A percentile compares a stretch with the other conserved stretches of the same genome.
These are phyloP conservation scores for Heterotilapia buettikoferi DNA, from an alignment of 2,113 vertebrate genomes.

Conservation along the genomic window DNA sequence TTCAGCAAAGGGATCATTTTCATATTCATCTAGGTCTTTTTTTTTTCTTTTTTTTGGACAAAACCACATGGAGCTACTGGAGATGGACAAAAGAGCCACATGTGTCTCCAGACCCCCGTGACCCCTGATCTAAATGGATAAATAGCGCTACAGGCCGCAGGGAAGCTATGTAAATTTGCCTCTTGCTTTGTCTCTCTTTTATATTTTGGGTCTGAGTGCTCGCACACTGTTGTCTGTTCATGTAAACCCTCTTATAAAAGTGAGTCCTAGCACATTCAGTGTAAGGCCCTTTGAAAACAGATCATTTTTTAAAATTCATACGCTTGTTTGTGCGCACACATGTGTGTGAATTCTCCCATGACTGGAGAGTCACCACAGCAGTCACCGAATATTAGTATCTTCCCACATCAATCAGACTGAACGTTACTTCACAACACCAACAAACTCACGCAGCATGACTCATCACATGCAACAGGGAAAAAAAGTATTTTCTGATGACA, in stretches of 20 bases:
- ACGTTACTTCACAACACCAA: not conserved
- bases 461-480: not conserved
- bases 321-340: not conserved
- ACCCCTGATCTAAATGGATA: not conserved
- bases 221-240: not conserved
- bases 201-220: not conserved
- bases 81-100: not conserved
- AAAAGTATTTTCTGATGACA: slow-evolving; percentile 15
- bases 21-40: not conserved
- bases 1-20: not conserved
- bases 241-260: not conserved
- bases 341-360: slow-evolving; percentile 6
- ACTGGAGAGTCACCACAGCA: not conserved
- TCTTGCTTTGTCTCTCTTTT: not conserved
- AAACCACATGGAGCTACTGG: not conserved
- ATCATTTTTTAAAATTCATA: not conserved
- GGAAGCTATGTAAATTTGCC: not conserved
- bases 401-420: not conserved
- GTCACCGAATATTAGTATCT: not conserved
- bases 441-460: not conserved
- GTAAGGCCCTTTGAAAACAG: not conserved
- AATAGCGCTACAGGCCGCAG: not conserved
- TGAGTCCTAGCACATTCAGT: not conserved
- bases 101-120: not conserved
- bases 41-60: rapidly evolving